These are phyloP conservation scores for Etheostoma spectabile DNA, from an alignment of 2,113 vertebrate genomes.

Conservation along the genomic window DNA sequence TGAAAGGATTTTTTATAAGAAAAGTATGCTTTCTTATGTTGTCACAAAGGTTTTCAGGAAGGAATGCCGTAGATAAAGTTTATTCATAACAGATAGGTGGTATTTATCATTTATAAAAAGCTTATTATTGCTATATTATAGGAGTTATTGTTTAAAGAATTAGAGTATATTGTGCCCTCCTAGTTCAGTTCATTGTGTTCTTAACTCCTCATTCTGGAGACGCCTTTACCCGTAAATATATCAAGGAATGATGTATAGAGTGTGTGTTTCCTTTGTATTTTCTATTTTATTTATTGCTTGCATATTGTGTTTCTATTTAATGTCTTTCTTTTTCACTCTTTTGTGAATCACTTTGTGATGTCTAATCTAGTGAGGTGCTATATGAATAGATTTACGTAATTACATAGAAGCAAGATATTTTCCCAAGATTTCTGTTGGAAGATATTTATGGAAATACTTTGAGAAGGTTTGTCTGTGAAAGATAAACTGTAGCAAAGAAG, in stretches of 20 bases:
- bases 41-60: not conserved
- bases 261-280: not conserved
- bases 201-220: not conserved
- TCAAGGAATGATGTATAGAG: not conserved
- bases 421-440: slow-evolving; percentile 10
- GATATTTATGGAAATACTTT: slow-evolving; percentile 11
- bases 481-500: slow-evolving; percentile 1
- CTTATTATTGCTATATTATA: not conserved
- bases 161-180: not conserved
- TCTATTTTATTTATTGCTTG: not conserved
- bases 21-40: not conserved
- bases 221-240: not conserved
- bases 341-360: not conserved
- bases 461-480: slow-evolving; percentile 9
- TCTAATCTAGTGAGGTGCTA: not conserved
- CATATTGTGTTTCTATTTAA: not conserved
- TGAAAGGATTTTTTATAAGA: too few relatives aligned
- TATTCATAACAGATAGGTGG: not conserved
- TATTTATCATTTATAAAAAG: not conserved
- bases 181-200: not conserved
- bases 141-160: not conserved
- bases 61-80: not conserved
- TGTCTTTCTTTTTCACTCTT: not conserved
- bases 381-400: not conserved
- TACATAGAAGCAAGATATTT: slow-evolving; percentile 2